Evolutionary conservation across 2,888 invertebrate genomes (phyloP), one percentile per base, ranked within the genome.

Genomic region (Eilema caniola): DNA sequence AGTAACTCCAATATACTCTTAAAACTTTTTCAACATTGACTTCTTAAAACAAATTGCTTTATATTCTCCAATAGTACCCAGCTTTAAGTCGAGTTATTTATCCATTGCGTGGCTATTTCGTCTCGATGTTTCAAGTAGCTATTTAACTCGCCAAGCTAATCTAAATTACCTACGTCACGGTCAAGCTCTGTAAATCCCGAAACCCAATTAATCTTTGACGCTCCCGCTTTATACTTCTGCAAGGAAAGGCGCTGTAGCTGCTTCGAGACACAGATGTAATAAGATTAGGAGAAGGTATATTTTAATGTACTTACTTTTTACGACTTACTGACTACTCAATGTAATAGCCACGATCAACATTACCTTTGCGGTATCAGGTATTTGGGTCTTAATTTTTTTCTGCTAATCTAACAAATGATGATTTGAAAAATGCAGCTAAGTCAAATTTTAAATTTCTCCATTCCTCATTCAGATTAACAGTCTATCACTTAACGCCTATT

Each of bases 121-220:
- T 65, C 66, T 77, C 73, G 74, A 83, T 79, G 81, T 74, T 78
- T 82, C 79, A 73, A 82, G 78, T 73, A 74, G 74, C 79, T 79
- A 79, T 81, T 81, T 78, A 82, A 81, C 75, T 81, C 78, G 66
- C 76, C 77, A 74, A 83, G 83, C 83, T 88, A 89, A 90, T 89
- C 88, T 86, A 82, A 90, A 89, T 87, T 85, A 84, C 61, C 61
- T n/a, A 25, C 83, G 79, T 81, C 79, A 83, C 85, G 88, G 89
- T 88, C 89, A 83, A 86, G 83, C 83, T 75, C 85, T 82, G 84
- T 88, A 87, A 88, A 88, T 87, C 86, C 77, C 65, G 80, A 81
- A 87, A 89, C 83, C 85, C 89, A 89, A 90, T 90, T 90, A 89
- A 89, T 89, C 88, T 89, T 88, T 88, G 88, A 87, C 86, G 83